phyloP scores from a whole-genome alignment of 2,888 invertebrate genomes.

The Notodonta ziczac region DNA sequence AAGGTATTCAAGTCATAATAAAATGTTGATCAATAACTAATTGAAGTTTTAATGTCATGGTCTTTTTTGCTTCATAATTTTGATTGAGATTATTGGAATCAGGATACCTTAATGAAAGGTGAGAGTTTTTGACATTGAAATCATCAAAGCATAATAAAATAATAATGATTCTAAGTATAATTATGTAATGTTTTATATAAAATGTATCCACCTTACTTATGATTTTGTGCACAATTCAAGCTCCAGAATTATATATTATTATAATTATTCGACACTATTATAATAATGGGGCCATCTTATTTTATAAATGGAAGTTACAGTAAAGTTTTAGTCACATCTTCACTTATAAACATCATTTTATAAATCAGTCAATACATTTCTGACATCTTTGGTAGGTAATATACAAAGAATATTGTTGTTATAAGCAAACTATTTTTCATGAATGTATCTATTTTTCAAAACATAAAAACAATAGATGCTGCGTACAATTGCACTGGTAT shows the following conservation, averaged over 20 bases:
- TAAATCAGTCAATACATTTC: conserved; percentile 59
- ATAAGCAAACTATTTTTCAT: conserved; percentile 37
- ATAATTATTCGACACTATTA: conserved; percentile 47
- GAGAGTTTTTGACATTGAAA: conserved; percentile 33
- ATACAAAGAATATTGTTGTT: conserved; percentile 47
- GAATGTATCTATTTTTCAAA: conserved; percentile 44
- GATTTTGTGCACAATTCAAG: conserved; percentile 74
- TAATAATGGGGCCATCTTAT: conserved; percentile 56
- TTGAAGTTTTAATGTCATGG: conserved; percentile 69
- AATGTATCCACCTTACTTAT: conserved; percentile 53
- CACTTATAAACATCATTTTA: conserved; percentile 53
- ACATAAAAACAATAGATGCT: conserved; percentile 49
- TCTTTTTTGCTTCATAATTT: conserved; percentile 66
- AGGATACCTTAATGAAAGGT: conserved; percentile 29
- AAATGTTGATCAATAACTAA: conserved; percentile 81
- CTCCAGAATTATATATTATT: conserved; percentile 50
- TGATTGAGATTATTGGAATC: conserved; percentile 52
- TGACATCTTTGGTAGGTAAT: conserved; percentile 80
- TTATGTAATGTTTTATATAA: conserved; percentile 42
- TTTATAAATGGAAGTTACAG: conserved; percentile 57
- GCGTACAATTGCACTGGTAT: conserved; percentile 73
- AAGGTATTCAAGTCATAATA: conserved; percentile 64
- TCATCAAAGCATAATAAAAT: conserved; percentile 13
- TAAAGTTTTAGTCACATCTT: conserved; percentile 41
- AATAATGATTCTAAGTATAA: conserved; percentile 9